Percentiles rank a stretch among this genome's conserved stretches.
These are phyloP conservation scores for Drosophila melanica DNA, from an alignment of 1,140 invertebrate genomes.

Conservation along the genomic window DNA sequence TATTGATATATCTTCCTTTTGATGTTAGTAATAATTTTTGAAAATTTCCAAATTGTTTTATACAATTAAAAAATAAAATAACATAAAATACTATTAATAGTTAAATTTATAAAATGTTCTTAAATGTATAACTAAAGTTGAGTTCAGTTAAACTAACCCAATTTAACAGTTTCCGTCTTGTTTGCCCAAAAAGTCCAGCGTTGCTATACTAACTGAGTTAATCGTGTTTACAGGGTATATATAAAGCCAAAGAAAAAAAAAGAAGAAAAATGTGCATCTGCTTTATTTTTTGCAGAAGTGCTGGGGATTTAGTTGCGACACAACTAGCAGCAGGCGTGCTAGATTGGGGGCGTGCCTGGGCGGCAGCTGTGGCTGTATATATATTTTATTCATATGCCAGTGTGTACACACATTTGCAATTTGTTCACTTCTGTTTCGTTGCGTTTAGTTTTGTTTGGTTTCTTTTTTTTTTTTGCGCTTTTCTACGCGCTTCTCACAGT, in stretches of 20 bases:
- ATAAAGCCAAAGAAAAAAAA: constrained; percentile 45
- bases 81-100: too few species aligned
- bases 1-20: too few species aligned
- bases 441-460: background rate
- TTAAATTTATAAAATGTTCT: too few species aligned
- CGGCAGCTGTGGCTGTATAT: constrained; percentile 15
- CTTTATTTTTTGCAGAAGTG: constrained; percentile 47
- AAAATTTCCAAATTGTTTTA: too few species aligned
- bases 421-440: constrained; percentile 59
- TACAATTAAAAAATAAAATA: too few species aligned
- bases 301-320: constrained; percentile 54
- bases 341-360: constrained; percentile 13
- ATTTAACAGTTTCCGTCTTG: too few species aligned
- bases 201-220: background rate
- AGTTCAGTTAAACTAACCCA: too few species aligned
- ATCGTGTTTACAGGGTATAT: constrained; percentile 11
- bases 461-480: constrained; percentile 55
- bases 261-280: constrained; percentile 21
- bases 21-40: too few species aligned
- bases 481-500: constrained; percentile 51
- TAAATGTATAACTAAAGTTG: too few species aligned
- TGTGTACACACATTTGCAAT: constrained; percentile 41
- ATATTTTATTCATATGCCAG: background rate
- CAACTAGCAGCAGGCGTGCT: constrained; percentile 19
- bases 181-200: too few species aligned